phyloP scores from a whole-genome alignment of 2,113 vertebrate genomes.

The Zosterops hypoxanthus region DNA sequence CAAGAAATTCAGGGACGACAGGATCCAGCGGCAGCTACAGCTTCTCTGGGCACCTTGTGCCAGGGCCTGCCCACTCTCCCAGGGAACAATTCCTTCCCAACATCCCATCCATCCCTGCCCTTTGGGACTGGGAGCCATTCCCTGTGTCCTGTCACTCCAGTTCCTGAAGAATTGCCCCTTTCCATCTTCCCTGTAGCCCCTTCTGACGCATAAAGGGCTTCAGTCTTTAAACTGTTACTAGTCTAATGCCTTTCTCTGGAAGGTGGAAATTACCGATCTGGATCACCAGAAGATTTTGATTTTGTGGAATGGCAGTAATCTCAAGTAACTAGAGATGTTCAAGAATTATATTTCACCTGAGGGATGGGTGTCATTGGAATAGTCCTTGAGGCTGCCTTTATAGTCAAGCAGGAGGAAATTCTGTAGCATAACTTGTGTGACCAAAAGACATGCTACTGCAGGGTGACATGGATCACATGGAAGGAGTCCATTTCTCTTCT shows the following conservation, averaged over 20 bases:
- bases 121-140: neutral
- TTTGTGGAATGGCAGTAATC: neutral
- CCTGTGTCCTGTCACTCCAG: neutral
- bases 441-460: neutral
- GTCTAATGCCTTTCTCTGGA: neutral
- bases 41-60: neutral
- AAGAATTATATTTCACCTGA: neutral
- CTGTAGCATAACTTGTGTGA: neutral
- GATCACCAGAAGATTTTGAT: neutral
- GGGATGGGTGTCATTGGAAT: neutral
- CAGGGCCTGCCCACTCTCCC: neutral
- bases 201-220: neutral
- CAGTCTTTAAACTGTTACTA: neutral
- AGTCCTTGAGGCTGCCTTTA: neutral
- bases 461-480: neutral
- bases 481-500: neutral
- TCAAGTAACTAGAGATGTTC: neutral
- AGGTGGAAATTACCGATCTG: neutral
- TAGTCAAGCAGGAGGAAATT: neutral
- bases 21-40: neutral
- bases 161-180: neutral
- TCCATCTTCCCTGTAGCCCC: neutral
- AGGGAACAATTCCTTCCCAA: neutral
- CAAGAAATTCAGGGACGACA: too few species aligned
- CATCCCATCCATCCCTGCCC: accelerated